These are phyloP conservation scores for Clarias batrachus DNA, from an alignment of 2,113 vertebrate species.

Conservation along the genomic window DNA sequence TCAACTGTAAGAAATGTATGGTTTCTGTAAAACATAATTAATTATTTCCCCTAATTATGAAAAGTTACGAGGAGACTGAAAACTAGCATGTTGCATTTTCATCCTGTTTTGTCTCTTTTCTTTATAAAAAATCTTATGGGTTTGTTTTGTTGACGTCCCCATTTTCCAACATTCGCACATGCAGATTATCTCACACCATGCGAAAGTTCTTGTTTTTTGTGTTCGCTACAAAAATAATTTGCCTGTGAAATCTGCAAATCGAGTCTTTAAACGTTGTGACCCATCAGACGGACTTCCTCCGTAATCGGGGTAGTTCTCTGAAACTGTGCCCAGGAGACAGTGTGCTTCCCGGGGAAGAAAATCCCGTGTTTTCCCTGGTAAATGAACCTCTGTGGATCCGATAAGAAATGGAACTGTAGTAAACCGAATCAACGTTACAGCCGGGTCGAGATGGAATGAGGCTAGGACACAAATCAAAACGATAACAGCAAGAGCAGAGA, in stretches of 20 bases:
- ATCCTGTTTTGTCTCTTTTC: background rate
- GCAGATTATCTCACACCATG: background rate
- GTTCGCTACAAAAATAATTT: constrained; percentile 34
- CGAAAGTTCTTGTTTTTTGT: background rate
- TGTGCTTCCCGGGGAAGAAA: constrained; percentile 83
- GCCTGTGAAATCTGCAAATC: constrained; percentile 1
- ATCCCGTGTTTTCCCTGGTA: constrained; percentile 77
- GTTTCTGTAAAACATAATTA: background rate
- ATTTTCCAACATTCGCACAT: background rate
- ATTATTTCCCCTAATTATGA: background rate
- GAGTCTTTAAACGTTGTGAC: background rate
- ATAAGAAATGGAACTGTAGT: constrained; percentile 81
- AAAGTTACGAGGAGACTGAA: background rate
- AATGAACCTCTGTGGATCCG: constrained; percentile 76
- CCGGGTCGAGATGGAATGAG: constrained; percentile 67
- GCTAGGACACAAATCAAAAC: constrained; percentile 73
- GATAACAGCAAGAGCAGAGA: constrained; percentile 83
- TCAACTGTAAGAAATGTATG: background rate
- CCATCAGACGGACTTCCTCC: constrained; percentile 84
- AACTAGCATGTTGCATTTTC: background rate
- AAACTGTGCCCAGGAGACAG: constrained; percentile 69
- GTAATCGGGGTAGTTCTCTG: constrained; percentile 65
- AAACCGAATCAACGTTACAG: constrained; percentile 80
- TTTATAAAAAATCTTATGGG: background rate
- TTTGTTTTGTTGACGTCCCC: background rate